Percentiles rank a stretch among this genome's conserved stretches.
Evolutionary conservation across 2,888 invertebrate genomes (phyloP).

Genomic region (Parnassius smintheus): DNA sequence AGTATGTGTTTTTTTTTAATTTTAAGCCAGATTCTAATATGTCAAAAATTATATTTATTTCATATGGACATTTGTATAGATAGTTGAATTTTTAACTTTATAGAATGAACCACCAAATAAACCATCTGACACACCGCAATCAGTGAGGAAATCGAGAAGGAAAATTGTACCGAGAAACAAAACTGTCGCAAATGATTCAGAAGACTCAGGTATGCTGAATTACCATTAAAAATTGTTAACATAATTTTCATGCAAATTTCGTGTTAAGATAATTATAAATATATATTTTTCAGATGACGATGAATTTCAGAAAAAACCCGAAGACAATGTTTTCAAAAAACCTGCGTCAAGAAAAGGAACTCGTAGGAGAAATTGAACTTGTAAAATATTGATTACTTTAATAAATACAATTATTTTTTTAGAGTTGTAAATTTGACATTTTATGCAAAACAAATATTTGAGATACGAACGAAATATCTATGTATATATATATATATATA

Average conservation of each 20-base stretch:
- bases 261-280: not conserved
- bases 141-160: constrained; percentile 63
- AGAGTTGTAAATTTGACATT: not conserved
- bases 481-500: too few species aligned
- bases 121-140: constrained; percentile 49
- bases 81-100: constrained; percentile 26
- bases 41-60: too few species aligned
- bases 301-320: constrained; percentile 55
- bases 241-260: not conserved
- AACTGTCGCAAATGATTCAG: constrained; percentile 47
- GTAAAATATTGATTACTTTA: constrained; percentile 3
- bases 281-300: constrained; percentile 60
- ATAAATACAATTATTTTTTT: not conserved
- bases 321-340: constrained; percentile 72
- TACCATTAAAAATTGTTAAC: not conserved
- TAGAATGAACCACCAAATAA: constrained; percentile 65
- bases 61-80: too few species aligned
- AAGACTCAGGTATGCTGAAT: constrained; percentile 62
- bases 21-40: too few species aligned
- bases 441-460: not conserved
- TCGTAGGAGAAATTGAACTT: constrained; percentile 55
- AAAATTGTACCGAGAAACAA: constrained; percentile 50
- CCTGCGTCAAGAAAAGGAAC: constrained; percentile 61
- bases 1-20: too few species aligned
- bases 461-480: not conserved